Base-by-base conservation (phyloP, 2,113 vertebrate species). In the Phocoena sinus region DNA sequence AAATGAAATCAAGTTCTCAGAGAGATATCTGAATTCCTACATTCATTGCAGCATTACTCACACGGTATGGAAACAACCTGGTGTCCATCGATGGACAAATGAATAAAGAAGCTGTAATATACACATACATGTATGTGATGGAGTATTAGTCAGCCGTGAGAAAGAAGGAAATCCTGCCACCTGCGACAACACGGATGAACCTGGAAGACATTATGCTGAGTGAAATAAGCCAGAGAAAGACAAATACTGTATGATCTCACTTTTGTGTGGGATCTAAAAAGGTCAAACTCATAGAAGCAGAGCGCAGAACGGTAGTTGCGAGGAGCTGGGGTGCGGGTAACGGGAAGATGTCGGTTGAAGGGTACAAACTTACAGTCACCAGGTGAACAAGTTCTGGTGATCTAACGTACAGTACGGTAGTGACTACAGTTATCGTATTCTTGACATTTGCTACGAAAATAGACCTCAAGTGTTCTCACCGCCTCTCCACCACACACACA, bases 41-140 rank as follows among this genome's bases (percentile, higher is more conserved):
- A 2, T 31, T 50, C 2, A 3, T 20, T 76, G 73, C 26, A 31
- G 44, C 73, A 20, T 76, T 50, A 50, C 31, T 76, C 44, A 20
- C 8, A 76, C 20, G 26, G 47, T 76, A 76, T 1, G 26, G 8
- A 76, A 28, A 47, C 73, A 76, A 10, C 26, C 41, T 76, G 44
- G 8, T 31, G 15, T 50, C 73, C 26, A 1, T 0, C 0, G 1
- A 73, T 15, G 38, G 41, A 31, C 18, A 15, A 28, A 18, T 31
- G 41, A 31, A 47, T 31, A 28, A 76, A 76, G 41, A 76, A 76
- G 44, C 11, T 31, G 73, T 76, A 26, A 20, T 31, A 3, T 9
- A 11, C 8, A 1, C 6, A 18, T 11, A 31, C 47, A 28, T 76
- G 2, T 20, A 6, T 18, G 7, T 31, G 10, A 76, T 17, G 31